These are phyloP conservation scores for Pterois miles DNA, from an alignment of 2,797 vertebrate genomes.

Conservation along the genomic window DNA sequence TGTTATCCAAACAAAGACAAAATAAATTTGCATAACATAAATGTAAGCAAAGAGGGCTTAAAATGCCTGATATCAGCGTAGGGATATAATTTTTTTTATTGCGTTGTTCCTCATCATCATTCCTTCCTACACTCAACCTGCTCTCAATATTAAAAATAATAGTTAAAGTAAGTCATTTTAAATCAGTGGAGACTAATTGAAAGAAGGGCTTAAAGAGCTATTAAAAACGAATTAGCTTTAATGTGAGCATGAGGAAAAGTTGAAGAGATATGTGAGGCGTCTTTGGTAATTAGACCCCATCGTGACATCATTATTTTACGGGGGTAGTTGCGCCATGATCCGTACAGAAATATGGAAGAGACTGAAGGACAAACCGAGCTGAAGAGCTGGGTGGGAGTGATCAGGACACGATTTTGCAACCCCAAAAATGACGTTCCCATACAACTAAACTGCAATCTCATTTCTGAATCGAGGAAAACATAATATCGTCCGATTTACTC, in stretches of 20 bases:
- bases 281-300: background rate
- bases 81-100: background rate
- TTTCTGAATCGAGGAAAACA: too few relatives aligned
- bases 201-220: constrained; percentile 1
- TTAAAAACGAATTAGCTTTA: constrained; percentile 6
- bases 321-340: background rate
- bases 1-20: constrained; percentile 21
- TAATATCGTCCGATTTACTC: too few relatives aligned
- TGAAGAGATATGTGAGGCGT: constrained; percentile 2
- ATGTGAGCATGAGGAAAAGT: constrained; percentile 1
- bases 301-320: background rate
- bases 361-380: background rate
- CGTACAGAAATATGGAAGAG: background rate
- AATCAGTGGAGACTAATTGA: constrained; percentile 16
- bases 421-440: background rate
- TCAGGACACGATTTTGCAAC: background rate
- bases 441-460: background rate
- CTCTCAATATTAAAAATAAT: constrained; percentile 4
- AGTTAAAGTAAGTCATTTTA: constrained; percentile 1
- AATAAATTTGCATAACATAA: constrained; percentile 18
- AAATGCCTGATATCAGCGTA: background rate
- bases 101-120: background rate
- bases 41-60: background rate
- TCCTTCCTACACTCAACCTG: background rate
- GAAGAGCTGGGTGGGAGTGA: background rate